Conservation (phyloP, 35 echinoderm and acorn worm genomes). For the Heliocidaris erythrogramma region DNA sequence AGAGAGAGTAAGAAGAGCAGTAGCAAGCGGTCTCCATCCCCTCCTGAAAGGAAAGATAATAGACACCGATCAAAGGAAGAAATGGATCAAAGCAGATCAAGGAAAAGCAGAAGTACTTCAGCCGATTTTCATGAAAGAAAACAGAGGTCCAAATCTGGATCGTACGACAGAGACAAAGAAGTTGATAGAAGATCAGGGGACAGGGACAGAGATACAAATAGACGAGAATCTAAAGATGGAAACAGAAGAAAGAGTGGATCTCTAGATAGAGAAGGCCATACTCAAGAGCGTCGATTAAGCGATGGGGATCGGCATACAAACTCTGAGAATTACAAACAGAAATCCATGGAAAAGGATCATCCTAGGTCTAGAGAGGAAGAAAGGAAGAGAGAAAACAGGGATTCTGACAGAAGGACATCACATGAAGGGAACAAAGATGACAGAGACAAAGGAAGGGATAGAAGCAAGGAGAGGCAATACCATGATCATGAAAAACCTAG, state of each 20-base stretch:
- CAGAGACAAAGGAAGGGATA: neutral
- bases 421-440: neutral
- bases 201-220: neutral
- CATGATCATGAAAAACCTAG: neutral
- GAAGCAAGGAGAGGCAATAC: neutral
- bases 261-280: neutral
- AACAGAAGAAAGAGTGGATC: conserved; percentile 18
- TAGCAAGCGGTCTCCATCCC: neutral
- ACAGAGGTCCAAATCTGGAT: neutral
- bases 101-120: neutral
- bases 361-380: conserved; percentile 13
- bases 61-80: neutral
- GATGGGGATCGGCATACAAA: neutral
- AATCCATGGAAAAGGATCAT: neutral
- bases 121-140: neutral
- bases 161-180: neutral
- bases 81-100: neutral
- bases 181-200: neutral
- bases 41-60: neutral
- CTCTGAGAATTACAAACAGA: neutral
- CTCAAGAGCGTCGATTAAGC: neutral
- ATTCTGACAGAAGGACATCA: neutral
- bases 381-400: neutral
- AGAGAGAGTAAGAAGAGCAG: neutral
- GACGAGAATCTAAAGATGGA: neutral